Percentiles rank a stretch among this genome's conserved stretches.
These are phyloP conservation scores for Macrophya alboannulata DNA, from an alignment of 2,888 invertebrate genomes.

Conservation along the genomic window DNA sequence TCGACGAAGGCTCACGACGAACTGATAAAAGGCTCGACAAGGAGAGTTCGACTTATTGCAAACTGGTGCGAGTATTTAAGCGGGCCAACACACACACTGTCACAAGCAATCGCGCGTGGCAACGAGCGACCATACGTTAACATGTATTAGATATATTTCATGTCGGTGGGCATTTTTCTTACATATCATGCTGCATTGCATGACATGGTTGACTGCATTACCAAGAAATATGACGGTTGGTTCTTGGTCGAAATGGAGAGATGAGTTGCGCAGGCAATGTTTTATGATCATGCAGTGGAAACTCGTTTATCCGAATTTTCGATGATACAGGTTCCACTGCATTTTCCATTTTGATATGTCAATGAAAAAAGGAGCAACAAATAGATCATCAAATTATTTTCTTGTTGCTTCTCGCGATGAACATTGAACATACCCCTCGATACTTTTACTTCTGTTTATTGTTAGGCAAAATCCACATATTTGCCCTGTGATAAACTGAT, in stretches of 20 bases:
- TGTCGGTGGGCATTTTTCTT: neutral
- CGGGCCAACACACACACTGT: neutral
- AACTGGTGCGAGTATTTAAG: constrained; percentile 2
- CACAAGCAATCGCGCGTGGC: neutral
- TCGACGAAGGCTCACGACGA: neutral
- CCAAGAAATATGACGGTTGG: neutral
- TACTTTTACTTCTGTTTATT: neutral
- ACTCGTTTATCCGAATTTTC: neutral
- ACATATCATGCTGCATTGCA: neutral
- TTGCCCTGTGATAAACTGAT: neutral
- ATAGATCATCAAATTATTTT: too few relatives aligned
- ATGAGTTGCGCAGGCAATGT: neutral
- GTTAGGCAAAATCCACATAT: neutral
- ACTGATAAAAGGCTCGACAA: constrained; percentile 1
- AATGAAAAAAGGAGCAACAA: too few relatives aligned
- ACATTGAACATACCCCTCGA: neutral
- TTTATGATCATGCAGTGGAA: neutral
- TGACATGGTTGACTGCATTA: neutral
- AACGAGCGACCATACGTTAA: neutral
- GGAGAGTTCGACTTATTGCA: neutral
- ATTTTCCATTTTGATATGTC: too few relatives aligned
- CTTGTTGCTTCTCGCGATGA: neutral
- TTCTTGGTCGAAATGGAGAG: neutral
- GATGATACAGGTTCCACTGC: too few relatives aligned
- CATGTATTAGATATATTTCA: neutral